Base-by-base conservation (phyloP, 2,797 vertebrate species). In the Malurus leucopterus region DNA sequence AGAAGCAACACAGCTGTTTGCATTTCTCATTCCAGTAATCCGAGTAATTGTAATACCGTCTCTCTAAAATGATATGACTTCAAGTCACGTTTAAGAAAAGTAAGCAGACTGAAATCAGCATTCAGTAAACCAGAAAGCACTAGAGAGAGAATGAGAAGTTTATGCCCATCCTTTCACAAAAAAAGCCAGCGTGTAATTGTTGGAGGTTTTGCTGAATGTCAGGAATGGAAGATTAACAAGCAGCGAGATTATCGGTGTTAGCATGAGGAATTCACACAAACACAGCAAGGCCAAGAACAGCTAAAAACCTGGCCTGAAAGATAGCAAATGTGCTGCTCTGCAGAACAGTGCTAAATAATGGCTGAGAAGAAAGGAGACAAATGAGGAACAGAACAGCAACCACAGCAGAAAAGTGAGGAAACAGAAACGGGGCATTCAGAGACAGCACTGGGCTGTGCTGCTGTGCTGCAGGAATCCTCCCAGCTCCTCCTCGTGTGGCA, bases 301-400 rank as follows among this genome's bases (percentile, higher is more conserved):
- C 68, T 65, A 38, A 79, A 92, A 93, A 73, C 57, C 73, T 88
- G 82, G 46, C 30, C 85, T 71, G 83, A 91, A 90, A 94, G 92
- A 94, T 55, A 93, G 83, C 29, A 74, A 73, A 93, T 36, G 40
- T 57, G 67, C 47, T 79, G 80, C 81, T 78, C 46, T 86, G 77
- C 64, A 84, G 85, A 93, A 38, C 34, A 44, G 50, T 13, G 41
- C 43, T 88, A 54, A 92, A 84, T 79, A 93, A 68, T 32, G 63
- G 19, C 57, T 68, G 73, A 67, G 50, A 65, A 89, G 80, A 91
- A 92, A 89, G 47, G 12, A 88, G 15, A 7, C 64, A 86, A 73
- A 76, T 21, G 68, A 91, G 62, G 76, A 89, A 46, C 18, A 74
- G 77, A 84, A 92, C 84, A 93, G 61, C 46, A 78, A 62, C 29